Evolutionary conservation across 1,140 invertebrate species (phyloP), one percentile per base, ranked within the genome.

Genomic region (Eueides isabella): DNA sequence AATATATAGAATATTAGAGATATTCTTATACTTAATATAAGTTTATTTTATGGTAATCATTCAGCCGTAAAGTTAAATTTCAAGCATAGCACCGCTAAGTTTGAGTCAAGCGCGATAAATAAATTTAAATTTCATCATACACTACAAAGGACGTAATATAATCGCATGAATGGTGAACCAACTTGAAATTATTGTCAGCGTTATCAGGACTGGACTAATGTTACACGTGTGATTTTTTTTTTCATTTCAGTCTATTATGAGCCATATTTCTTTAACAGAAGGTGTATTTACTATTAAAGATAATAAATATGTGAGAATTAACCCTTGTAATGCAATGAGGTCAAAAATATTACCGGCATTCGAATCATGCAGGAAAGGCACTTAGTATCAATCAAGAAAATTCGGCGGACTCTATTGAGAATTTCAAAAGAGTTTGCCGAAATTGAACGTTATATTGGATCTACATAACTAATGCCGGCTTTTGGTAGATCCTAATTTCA

Each of bases 91-190:
- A n/a, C n/a, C n/a, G n/a, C n/a, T n/a, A n/a, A n/a, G 35, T 38
- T 23, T n/a, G 23, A 55, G 48, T 2, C 9, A 19, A 44, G 41
- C 26, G 48, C 9, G 33, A 62, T 30, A 71, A 71, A 55, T 48
- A 61, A 55, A 74, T 69, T 68, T 48, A 61, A 55, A 74, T 69
- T 68, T 19, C 48, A 38, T 67, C 31, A 74, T 44, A 9, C 28
- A 64, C 19, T 29, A 63, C 55, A 66, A 71, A 71, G 66, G 66
- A 33, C 72, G 64, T 66, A 55, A 65, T 71, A 67, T 73, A 77
- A 74, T 77, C 73, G 30, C 70, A 77, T 75, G 71, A 75, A 38
- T 69, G 67, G 75, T 77, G 70, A 80, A 80, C 65, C 75, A 79
- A 77, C 75, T 76, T 77, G 62, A 74, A 55, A 55, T 55, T 71